Evolutionary conservation across 2,113 vertebrate genomes (phyloP).

Genomic region (Leucosticte australis): DNA sequence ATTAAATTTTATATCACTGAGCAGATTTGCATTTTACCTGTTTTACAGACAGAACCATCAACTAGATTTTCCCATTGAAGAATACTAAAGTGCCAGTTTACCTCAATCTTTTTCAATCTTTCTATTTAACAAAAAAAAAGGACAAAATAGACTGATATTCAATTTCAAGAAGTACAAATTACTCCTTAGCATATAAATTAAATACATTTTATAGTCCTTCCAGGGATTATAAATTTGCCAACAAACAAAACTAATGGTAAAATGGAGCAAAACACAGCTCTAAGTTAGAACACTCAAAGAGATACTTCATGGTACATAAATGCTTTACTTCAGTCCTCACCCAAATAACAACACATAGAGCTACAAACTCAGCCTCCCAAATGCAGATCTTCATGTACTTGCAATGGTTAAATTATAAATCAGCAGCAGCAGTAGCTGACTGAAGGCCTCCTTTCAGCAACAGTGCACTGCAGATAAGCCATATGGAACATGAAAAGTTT

Average conservation of each 20-base stretch:
- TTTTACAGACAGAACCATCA: background rate
- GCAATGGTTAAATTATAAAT: slow-evolving; percentile 31
- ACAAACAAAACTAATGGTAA: background rate
- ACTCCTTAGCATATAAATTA: background rate
- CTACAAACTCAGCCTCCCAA: background rate
- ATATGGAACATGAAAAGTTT: slow-evolving; percentile 58
- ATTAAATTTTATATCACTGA: background rate
- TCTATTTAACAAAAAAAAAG: background rate
- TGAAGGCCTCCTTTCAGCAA: slow-evolving; percentile 53
- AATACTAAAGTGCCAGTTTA: background rate
- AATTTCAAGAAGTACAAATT: background rate
- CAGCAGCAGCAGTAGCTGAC: background rate
- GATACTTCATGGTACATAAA: background rate
- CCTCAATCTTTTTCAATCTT: rapidly evolving
- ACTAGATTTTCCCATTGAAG: background rate
- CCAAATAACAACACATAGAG: background rate
- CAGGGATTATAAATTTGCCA: background rate
- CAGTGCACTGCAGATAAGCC: slow-evolving; percentile 55
- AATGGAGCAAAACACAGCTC: background rate
- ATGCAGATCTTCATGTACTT: background rate
- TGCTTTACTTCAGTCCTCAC: background rate
- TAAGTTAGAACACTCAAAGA: background rate
- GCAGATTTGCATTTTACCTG: background rate
- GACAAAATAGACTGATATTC: background rate
- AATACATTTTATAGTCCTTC: background rate